A percentile compares a stretch with the other conserved stretches of the same genome.
These are phyloP conservation scores for Ceyx melanurus DNA, from an alignment of 2,113 vertebrate species.

Conservation along the genomic window DNA sequence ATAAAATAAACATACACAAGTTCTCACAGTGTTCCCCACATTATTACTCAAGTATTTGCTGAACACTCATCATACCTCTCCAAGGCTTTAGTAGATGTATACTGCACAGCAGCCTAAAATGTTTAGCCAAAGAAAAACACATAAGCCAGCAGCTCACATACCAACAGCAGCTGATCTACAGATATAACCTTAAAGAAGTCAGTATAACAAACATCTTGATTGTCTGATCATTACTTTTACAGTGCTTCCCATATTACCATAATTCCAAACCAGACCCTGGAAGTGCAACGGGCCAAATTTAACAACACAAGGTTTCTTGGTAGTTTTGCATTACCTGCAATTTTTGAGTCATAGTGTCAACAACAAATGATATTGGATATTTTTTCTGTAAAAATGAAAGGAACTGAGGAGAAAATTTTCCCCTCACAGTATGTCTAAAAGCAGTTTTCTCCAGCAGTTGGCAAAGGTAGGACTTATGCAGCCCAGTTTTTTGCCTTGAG, in stretches of 20 bases:
- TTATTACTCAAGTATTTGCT: not conserved
- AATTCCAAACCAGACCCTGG: not conserved
- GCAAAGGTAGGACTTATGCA: not conserved
- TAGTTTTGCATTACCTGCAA: not conserved
- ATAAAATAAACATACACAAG: not conserved
- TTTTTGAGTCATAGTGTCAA: not conserved
- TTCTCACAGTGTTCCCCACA: not conserved
- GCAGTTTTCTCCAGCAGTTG: not conserved
- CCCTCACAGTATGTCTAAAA: not conserved
- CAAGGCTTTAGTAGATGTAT: not conserved
- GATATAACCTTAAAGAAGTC: not conserved
- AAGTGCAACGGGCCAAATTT: not conserved
- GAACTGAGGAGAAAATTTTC: not conserved
- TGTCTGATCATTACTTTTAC: not conserved
- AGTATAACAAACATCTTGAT: not conserved
- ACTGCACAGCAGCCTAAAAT: not conserved
- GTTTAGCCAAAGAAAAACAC: not conserved
- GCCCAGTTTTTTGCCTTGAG: not conserved
- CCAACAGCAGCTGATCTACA: not conserved
- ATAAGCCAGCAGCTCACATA: not conserved
- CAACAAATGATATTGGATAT: accelerated
- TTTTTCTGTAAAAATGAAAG: not conserved
- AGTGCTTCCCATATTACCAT: not conserved
- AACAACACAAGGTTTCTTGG: not conserved
- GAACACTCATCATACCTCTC: not conserved